Conservation (phyloP, 1,140 invertebrate species). For the Heliconius eleuchia region DNA sequence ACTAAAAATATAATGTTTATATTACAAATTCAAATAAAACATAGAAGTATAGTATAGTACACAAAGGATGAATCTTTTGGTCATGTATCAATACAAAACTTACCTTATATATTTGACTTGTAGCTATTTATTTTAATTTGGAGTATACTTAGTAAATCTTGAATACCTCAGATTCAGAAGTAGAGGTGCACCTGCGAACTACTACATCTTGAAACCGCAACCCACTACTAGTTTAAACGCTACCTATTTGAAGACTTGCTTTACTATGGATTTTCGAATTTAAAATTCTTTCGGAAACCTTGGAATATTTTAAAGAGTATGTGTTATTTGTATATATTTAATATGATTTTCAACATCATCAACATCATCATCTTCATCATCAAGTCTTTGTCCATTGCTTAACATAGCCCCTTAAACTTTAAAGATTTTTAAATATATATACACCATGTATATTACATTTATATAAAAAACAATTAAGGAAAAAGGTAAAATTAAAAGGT, state of each 20-base stretch:
- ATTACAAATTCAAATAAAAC: no score
- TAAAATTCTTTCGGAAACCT: neutral
- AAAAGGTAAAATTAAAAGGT: no score
- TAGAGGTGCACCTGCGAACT: slow-evolving; percentile 4
- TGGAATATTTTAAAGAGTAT: no score
- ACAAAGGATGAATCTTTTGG: neutral
- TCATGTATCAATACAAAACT: neutral
- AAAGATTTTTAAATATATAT: no score
- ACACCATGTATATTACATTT: no score
- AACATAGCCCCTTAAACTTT: no score
- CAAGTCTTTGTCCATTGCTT: no score
- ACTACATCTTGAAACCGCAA: slow-evolving; percentile 8
- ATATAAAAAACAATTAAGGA: no score
- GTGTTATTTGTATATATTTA: no score
- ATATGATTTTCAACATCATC: no score
- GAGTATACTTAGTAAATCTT: slow-evolving; percentile 8
- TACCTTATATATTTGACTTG: neutral
- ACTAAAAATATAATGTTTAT: no score
- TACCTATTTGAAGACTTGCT: neutral
- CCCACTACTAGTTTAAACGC: neutral
- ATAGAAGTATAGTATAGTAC: neutral
- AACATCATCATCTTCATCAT: no score
- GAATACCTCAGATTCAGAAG: slow-evolving; percentile 2
- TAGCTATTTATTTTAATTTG: slow-evolving; percentile 1
- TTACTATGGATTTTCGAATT: slow-evolving; percentile 2